Evolutionary conservation across 1,140 invertebrate genomes (phyloP), one percentile per base, ranked within the genome.

Genomic region (Melanaphis sacchari): DNA sequence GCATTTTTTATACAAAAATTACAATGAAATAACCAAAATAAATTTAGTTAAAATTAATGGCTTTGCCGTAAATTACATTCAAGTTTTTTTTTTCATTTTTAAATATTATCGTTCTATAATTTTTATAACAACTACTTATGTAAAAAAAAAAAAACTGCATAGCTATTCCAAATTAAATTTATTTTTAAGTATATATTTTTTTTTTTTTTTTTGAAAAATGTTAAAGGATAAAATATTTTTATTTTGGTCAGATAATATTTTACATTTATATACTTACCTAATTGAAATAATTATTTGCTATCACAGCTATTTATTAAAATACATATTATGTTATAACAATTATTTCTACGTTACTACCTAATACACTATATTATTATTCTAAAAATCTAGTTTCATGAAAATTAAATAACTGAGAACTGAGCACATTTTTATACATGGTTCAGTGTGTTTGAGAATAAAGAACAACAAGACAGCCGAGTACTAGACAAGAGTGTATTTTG

Each of bases 401-500:
- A 49, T 49, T 49, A 49, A 85, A 31, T 85, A 43, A 85, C 24
- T 31, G 26, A 85, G 43, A 43, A 85, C 24, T 31, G 26, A 85
- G 43, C 1, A 85, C 11, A 40, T 85, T 85, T 18, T 85, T 46
- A 31, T 85, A 85, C 11, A n/a, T 18, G 59, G 41, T 85, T 5
- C 31, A 40, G 84, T 43, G 41, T 85, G 40, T 85, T 85, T 85
- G 40, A 85, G 84, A 85, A 85, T 85, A 85, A 85, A 85, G 15
- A 24, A 26, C 84, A 43, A 85, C 84, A 26, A 85, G 41, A 85
- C 84, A 85, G 84, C 46, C 21, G 84, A 85, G 84, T 43, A 85
- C 84, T 85, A 88, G 85, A 49, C 85, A 49, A 88, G 85, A 88
- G 43, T 43, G 40, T 87, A 88, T 46, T 88, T 88, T 88, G 41